Percentiles rank a stretch among this genome's conserved stretches.
Evolutionary conservation across 2,113 vertebrate species (phyloP).

Genomic region (Carollia perspicillata): DNA sequence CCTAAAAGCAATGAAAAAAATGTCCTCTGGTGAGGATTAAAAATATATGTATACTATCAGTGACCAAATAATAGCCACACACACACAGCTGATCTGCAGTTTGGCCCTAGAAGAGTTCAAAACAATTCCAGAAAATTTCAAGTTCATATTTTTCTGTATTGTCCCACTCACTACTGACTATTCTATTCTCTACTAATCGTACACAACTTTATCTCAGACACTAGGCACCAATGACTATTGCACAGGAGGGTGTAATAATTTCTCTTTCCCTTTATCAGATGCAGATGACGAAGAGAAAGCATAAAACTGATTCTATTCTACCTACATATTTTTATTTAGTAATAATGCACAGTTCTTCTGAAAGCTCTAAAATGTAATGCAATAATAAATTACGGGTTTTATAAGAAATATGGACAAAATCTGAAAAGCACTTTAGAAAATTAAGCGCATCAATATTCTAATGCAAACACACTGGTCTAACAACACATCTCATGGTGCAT

Average conservation of each 20-base stretch:
- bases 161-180: not conserved
- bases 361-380: constrained; percentile 2
- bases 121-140: not conserved
- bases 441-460: not conserved
- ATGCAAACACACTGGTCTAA: not conserved
- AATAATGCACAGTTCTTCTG: not conserved
- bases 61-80: not conserved
- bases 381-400: not conserved
- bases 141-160: not conserved
- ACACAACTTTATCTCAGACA: not conserved
- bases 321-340: not conserved
- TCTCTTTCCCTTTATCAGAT: not conserved
- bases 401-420: not conserved
- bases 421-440: not conserved
- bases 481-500: not conserved
- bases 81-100: not conserved
- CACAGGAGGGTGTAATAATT: not conserved
- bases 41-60: not conserved
- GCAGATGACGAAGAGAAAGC: not conserved
- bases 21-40: not conserved
- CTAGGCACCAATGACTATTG: not conserved
- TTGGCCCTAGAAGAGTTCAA: not conserved
- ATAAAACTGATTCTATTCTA: not conserved
- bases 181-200: not conserved
- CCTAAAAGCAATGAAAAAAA: no score